Evolutionary conservation across 2,113 vertebrate species (phyloP).

Genomic region (Hemicordylus capensis): DNA sequence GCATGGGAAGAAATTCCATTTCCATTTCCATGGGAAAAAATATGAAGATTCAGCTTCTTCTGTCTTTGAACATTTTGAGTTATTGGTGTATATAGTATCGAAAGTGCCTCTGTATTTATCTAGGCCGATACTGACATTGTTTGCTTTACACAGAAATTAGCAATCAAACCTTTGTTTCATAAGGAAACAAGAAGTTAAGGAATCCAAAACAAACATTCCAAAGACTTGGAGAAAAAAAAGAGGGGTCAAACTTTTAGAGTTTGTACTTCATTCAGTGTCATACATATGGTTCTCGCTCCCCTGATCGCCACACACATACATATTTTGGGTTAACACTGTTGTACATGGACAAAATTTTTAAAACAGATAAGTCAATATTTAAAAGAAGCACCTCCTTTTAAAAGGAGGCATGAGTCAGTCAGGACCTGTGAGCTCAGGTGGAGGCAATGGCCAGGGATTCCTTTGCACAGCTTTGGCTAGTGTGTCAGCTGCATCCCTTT

Average conservation of each 20-base stretch:
- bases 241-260: background rate
- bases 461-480: too few species aligned
- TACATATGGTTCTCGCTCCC: background rate
- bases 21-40: conserved; percentile 17
- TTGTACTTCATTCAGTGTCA: background rate
- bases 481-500: too few species aligned
- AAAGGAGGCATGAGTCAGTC: background rate
- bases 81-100: background rate
- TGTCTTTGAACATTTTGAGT: conserved; percentile 21
- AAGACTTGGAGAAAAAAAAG: background rate
- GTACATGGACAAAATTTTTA: background rate
- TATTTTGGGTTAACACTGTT: background rate
- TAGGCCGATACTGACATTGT: background rate
- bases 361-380: background rate
- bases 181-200: background rate
- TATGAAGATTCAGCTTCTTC: background rate
- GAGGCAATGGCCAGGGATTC: too few species aligned
- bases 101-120: background rate
- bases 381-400: background rate
- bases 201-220: conserved; percentile 8
- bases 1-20: too few species aligned
- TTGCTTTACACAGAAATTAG: background rate
- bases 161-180: conserved; percentile 13
- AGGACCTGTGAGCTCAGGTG: background rate
- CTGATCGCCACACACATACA: too few species aligned